These are phyloP conservation scores for Brachyalestes nurse DNA, from an alignment of 2,797 vertebrate genomes.

Conservation along the genomic window DNA sequence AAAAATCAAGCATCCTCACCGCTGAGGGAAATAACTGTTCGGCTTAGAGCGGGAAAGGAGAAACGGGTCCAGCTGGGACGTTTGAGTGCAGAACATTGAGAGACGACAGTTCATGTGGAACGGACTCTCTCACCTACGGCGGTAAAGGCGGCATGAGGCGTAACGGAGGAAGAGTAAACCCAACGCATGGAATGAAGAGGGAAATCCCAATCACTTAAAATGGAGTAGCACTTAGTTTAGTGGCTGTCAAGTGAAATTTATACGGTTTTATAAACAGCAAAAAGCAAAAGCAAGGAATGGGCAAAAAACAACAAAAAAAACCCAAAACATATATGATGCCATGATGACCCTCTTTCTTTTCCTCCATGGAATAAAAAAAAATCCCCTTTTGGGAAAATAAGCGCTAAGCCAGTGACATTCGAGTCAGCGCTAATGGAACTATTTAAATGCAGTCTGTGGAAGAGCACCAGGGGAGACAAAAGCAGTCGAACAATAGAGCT, in stretches of 20 bases:
- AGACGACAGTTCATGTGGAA: constrained; percentile 24
- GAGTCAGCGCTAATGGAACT: constrained; percentile 58
- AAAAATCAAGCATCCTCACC: constrained; percentile 35
- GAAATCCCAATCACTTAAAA: constrained; percentile 14
- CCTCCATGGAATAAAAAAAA: constrained; percentile 8
- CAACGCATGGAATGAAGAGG: neutral
- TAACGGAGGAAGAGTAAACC: neutral
- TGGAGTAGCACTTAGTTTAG: neutral
- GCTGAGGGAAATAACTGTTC: neutral
- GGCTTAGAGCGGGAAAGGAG: neutral
- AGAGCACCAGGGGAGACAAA: constrained; percentile 59
- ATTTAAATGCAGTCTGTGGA: constrained; percentile 68
- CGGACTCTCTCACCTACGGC: neutral
- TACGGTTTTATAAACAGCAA: constrained; percentile 7
- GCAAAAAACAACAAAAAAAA: neutral
- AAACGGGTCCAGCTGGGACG: neutral
- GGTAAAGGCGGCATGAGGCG: neutral
- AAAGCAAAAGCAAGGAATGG: neutral
- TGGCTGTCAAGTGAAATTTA: constrained; percentile 4
- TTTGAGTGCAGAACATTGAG: constrained; percentile 20
- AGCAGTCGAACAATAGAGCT: constrained; percentile 67
- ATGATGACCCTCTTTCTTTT: constrained; percentile 19
- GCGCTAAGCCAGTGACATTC: constrained; percentile 48
- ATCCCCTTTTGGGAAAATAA: constrained; percentile 37
- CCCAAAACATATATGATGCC: neutral